phyloP scores from a whole-genome alignment of 2,113 vertebrate genomes.

The Xiphophorus hellerii region DNA sequence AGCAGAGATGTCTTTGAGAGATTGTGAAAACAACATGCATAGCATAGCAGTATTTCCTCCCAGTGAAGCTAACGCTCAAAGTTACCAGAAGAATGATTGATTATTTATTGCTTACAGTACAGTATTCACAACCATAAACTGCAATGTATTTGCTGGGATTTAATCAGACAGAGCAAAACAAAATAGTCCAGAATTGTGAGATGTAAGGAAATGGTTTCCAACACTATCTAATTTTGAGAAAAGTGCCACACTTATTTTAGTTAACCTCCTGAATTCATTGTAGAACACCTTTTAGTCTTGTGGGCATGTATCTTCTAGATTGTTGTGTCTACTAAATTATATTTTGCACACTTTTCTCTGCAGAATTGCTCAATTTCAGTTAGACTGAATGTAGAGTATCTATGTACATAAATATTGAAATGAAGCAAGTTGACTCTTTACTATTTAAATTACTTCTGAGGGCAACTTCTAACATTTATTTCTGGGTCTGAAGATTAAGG shows the following conservation, averaged over 20 bases:
- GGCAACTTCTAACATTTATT: not conserved
- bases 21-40: not conserved
- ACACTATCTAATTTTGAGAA: no score
- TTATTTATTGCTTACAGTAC: not conserved
- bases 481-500: not conserved
- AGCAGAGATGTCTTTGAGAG: conserved; percentile 44
- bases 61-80: not conserved
- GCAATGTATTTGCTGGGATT: not conserved
- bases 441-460: not conserved
- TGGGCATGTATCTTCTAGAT: no score
- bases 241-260: no score
- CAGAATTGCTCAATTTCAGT: not conserved
- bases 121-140: not conserved
- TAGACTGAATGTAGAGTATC: not conserved
- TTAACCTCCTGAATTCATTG: no score
- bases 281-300: no score
- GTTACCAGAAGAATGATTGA: not conserved
- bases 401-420: not conserved
- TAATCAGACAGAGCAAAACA: not conserved
- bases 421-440: not conserved
- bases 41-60: not conserved
- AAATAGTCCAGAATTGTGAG: not conserved
- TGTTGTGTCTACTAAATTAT: no score
- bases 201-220: not conserved
- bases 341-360: not conserved